A percentile compares a stretch with the other conserved stretches of the same genome.
Conservation (phyloP, 2,113 vertebrate genomes). For the human region GRCh38 chr5:174344001-174344500, state of each 20-base stretch:
- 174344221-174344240: neutral
- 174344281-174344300: neutral
- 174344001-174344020: neutral
- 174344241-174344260: neutral
- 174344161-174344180: neutral
- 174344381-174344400: neutral
- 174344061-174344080: neutral
- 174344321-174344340: neutral
- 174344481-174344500: neutral
- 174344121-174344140: neutral
- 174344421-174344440: too few species aligned
- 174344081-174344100: accelerated
- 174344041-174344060: neutral
- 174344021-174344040: accelerated
- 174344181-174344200: neutral
- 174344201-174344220: neutral
- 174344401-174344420: accelerated
- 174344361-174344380: neutral
- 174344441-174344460: accelerated
- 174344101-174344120: neutral
- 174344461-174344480: neutral
- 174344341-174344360: neutral
- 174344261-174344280: neutral
- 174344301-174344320: neutral
- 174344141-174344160: neutral